phyloP scores from a whole-genome alignment of 2,113 vertebrate species.

The Tupaia chinensis region DNA sequence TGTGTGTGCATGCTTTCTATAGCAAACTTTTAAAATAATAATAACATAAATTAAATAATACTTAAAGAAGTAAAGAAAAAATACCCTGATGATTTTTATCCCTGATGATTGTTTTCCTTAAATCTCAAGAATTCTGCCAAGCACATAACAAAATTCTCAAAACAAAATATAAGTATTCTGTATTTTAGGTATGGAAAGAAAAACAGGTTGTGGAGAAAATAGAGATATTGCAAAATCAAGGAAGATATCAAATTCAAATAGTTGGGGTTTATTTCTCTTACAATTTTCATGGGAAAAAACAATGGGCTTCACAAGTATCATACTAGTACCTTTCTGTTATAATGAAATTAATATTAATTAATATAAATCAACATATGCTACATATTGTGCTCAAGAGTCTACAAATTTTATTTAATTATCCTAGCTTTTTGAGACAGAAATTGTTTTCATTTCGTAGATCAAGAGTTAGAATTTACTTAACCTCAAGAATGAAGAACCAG shows the following conservation, averaged over 20 bases:
- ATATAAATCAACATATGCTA: not conserved
- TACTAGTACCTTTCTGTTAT: not conserved
- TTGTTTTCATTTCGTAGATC: not conserved
- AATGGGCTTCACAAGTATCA: not conserved
- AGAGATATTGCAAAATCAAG: not conserved
- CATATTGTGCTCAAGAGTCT: not conserved
- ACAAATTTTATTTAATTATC: constrained; percentile 24
- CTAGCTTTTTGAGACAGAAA: not conserved
- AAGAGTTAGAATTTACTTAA: not conserved
- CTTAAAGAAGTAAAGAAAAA: no score
- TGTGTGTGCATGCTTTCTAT: no score
- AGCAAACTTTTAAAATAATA: no score
- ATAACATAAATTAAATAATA: no score
- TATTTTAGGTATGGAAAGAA: not conserved
- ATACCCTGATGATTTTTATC: not conserved
- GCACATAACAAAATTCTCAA: constrained; percentile 15
- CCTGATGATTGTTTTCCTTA: not conserved
- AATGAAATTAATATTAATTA: not conserved
- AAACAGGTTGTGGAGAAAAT: not conserved
- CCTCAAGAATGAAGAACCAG: not conserved
- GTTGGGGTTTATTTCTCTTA: not conserved
- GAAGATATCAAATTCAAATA: constrained; percentile 1
- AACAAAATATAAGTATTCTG: constrained; percentile 1
- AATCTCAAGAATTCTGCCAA: constrained; percentile 3
- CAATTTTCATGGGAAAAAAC: constrained; percentile 31